Base-by-base conservation (phyloP, 2,888 invertebrate genomes). In the Neoitamus cyanurus region DNA sequence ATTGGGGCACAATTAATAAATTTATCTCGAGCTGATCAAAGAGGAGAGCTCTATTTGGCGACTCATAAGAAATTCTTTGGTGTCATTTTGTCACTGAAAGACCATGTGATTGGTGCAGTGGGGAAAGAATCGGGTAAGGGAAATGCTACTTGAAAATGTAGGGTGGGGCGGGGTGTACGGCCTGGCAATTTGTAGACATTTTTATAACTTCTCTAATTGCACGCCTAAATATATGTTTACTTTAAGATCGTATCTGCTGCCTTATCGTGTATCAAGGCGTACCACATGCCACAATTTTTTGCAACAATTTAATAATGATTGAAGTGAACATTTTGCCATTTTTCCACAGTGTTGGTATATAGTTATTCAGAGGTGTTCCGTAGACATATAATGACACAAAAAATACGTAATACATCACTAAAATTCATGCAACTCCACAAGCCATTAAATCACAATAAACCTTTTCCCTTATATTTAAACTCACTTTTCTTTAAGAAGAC, bases 1-100 rank as follows among this genome's bases (percentile, higher is more conserved):
- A 70, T 70, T 70, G 70, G 70, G 30, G 70, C 58, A 30, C 70
- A 70, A 70, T 70, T 70, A 70, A 70, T 70, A 70, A 70, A 70
- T 70, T 70, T 70, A 70, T 31, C 70, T 70, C 31, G 13, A 30
- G 0, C 7, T 70, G 31, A 70, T 70, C 70, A 70, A 70, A 70
- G 70, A 70, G 30, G 31, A 70, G 70, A 70, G 25, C 58, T 58
- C 58, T 25, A 20, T 25, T 58, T 58, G 58, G 25, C 58, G 58
- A 25, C 58, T 25, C 58, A 25, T 15, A 58, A 7, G 7, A 20
- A 58, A 58, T 58, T 58, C 58, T 58, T 58, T 7, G 58, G 20
- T 58, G 58, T 58, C 58, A 58, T 58, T 58, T 58, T 58, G 2
- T 9, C 58, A 6, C 9, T 58, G 25, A 7, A 58, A 15, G 25